A percentile compares a stretch with the other conserved stretches of the same genome.
These are phyloP conservation scores for Colius striatus DNA, from an alignment of 2,113 vertebrate genomes.

Conservation along the genomic window DNA sequence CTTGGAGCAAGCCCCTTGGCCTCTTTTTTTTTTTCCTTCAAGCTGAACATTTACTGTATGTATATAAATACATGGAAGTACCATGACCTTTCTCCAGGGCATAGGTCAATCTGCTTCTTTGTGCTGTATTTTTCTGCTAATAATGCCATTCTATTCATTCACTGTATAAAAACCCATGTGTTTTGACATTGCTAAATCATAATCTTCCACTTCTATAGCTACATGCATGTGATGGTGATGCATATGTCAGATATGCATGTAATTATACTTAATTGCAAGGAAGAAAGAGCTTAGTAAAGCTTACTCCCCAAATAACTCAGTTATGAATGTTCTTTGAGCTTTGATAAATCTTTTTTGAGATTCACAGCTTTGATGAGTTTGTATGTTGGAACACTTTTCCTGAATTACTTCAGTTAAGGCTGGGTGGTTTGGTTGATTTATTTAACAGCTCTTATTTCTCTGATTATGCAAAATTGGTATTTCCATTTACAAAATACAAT, in stretches of 20 bases:
- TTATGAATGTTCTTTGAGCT: conserved; percentile 6
- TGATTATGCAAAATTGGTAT: neutral
- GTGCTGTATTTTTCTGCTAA: neutral
- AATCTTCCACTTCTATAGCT: neutral
- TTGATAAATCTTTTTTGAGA: neutral
- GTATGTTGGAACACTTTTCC: neutral
- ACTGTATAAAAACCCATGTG: neutral
- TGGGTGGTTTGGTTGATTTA: accelerated
- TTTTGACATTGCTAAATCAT: conserved; percentile 6
- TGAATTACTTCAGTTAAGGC: neutral
- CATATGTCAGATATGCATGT: neutral
- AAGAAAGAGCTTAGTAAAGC: neutral
- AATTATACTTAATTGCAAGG: conserved; percentile 22
- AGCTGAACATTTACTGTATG: neutral
- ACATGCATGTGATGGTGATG: neutral
- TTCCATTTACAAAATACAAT: neutral
- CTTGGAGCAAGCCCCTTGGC: neutral
- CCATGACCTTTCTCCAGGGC: neutral
- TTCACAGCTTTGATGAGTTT: neutral
- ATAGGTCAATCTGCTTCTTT: neutral
- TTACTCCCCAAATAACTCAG: neutral
- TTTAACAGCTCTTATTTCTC: neutral
- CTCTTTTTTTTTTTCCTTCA: conserved; percentile 8
- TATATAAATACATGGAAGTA: neutral
- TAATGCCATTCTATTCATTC: neutral